Base-by-base conservation (phyloP, 2,797 vertebrate species). In the Acanthurus leucopareius region DNA sequence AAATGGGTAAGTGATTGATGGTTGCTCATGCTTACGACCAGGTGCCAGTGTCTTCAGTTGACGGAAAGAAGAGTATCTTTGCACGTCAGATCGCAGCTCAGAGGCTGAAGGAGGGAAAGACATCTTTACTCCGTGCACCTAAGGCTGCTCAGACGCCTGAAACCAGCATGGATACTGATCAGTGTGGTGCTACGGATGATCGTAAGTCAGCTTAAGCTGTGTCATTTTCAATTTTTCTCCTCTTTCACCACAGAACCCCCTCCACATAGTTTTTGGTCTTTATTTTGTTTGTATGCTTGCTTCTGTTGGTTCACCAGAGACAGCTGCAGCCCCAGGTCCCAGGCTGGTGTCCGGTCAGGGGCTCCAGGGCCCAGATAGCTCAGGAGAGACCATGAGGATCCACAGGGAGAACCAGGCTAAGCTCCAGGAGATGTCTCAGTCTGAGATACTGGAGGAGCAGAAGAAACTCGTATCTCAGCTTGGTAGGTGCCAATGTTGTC, bases 11-110 rank as follows among this genome's bases (percentile, higher is more conserved):
- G 17, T 57, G 59, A 38, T 57, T 48, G 3, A 35, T 25, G 1
- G 28, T 1, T 15, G 48, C 38, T 73, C 15, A 9, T 81, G 19
- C 8, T 48, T 62, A 7, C 9, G 7, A 56, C 14, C 69, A 90
- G 92, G 77, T 64, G 22, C 83, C 84, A 35, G 66, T 62, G 63
- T 80, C 84, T 5, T 79, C 75, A 28, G 54, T 85, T 49, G 91
- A 90, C 88, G 95, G 90, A 63, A 97, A 91, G 86, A 97, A 92
- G 91, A 99, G 98, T 78, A 97, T 99, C 90, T 99, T 99, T 94
- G 97, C 98, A 17, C 95, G 95, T 71, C 97, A 99, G 87, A 96
- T 99, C 88, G 97, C 96, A 86, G 95, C 95, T 19, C 97, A 96
- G 88, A 97, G 92, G 77, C 80, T 91, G 2, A 91, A 93, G 73